Percentiles rank a stretch among this genome's conserved stretches.
phyloP scores from a whole-genome alignment of 2,888 invertebrate genomes.

The Isoperla grammatica region DNA sequence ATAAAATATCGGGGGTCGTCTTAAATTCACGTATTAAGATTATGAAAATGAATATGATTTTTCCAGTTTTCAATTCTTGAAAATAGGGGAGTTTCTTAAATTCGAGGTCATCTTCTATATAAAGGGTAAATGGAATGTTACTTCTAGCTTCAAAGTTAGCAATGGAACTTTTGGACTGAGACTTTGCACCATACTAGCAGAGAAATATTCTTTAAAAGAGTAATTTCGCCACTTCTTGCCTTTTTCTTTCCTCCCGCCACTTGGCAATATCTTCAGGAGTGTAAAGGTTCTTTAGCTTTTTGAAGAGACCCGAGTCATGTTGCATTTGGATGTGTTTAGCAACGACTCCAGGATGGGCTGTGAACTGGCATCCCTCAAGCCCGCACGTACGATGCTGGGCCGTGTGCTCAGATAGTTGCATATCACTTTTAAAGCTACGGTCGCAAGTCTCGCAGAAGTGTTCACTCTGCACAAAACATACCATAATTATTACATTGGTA shows the following conservation, averaged over 20 bases:
- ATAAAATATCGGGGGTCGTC: no score
- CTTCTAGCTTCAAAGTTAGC: no score
- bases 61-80: no score
- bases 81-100: no score
- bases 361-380: slow-evolving; percentile 72
- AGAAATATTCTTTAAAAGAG: no score
- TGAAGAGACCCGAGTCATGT: slow-evolving; percentile 77
- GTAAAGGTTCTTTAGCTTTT: slow-evolving; percentile 65
- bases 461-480: slow-evolving; percentile 32
- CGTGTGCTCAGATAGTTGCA: slow-evolving; percentile 59
- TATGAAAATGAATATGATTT: no score
- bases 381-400: slow-evolving; percentile 73
- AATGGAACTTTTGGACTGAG: no score
- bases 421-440: slow-evolving; percentile 57
- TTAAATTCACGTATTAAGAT: no score
- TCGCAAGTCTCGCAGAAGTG: slow-evolving; percentile 78
- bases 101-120: no score
- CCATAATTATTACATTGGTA: no score
- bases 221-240: slow-evolving; percentile 37
- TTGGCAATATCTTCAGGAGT: slow-evolving; percentile 77
- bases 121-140: no score
- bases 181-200: no score
- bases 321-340: slow-evolving; percentile 76
- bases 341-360: slow-evolving; percentile 72
- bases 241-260: slow-evolving; percentile 79